Conservation (phyloP, 2,797 vertebrate species). For the Pygocentrus nattereri region DNA sequence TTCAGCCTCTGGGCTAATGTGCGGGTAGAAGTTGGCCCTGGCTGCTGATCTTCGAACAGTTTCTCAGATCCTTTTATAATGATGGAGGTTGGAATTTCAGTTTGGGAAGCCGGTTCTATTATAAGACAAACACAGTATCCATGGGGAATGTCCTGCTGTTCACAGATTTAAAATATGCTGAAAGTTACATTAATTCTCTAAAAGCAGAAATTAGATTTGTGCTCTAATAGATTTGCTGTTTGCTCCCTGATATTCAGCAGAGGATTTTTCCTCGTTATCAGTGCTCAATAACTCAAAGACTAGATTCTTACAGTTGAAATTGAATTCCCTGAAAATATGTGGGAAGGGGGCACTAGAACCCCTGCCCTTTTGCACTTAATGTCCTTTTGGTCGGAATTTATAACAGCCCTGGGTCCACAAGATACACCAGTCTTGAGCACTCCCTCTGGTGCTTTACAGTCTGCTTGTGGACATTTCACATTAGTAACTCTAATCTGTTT, state of each 20-base stretch:
- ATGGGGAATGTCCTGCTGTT: slow-evolving; percentile 1
- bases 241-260: neutral
- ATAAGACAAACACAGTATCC: neutral
- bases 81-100: slow-evolving; percentile 29
- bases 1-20: slow-evolving; percentile 20
- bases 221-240: neutral
- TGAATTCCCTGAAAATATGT: too few species aligned
- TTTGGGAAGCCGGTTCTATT: neutral
- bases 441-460: too few species aligned
- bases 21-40: slow-evolving; percentile 23
- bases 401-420: too few species aligned
- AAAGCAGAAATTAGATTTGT: neutral
- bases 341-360: too few species aligned
- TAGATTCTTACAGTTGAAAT: neutral
- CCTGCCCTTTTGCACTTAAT: too few species aligned
- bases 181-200: neutral
- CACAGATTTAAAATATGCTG: neutral
- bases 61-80: slow-evolving; percentile 21
- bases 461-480: too few species aligned
- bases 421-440: too few species aligned
- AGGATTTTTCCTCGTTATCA: neutral
- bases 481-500: too few species aligned
- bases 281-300: neutral
- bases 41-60: slow-evolving; percentile 26
- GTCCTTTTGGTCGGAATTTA: too few species aligned